These are phyloP conservation scores for Onychorhynchus coronatus DNA, from an alignment of 2,113 vertebrate genomes.

Conservation along the genomic window DNA sequence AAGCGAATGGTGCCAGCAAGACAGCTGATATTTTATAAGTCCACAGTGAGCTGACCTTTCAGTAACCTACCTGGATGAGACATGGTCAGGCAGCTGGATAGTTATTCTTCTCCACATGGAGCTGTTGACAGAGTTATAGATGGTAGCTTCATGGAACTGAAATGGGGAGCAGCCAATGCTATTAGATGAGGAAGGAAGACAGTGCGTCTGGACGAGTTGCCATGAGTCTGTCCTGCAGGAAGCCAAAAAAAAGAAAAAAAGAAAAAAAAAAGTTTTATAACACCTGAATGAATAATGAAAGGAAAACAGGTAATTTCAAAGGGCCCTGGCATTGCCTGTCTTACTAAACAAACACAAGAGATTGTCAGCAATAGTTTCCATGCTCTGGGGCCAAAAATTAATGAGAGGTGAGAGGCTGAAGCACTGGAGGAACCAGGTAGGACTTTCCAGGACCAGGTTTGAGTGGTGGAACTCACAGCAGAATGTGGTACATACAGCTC, in stretches of 20 bases:
- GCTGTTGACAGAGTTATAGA: slow-evolving; percentile 95
- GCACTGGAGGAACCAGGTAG: background rate
- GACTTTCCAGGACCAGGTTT: background rate
- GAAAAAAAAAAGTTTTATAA: background rate
- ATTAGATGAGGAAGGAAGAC: slow-evolving; percentile 93
- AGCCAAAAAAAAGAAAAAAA: background rate
- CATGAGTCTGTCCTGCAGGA: slow-evolving; percentile 87
- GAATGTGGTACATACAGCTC: background rate
- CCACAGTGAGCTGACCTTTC: background rate
- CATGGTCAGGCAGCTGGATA: slow-evolving; percentile 92
- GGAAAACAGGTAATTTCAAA: background rate
- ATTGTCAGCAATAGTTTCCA: background rate
- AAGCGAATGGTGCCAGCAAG: background rate
- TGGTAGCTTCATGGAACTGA: slow-evolving; percentile 96
- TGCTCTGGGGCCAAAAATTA: background rate
- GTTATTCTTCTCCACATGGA: slow-evolving; percentile 93
- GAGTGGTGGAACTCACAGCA: background rate
- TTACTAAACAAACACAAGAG: background rate
- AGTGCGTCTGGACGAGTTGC: slow-evolving; percentile 95
- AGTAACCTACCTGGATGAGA: slow-evolving; percentile 87
- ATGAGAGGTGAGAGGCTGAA: background rate
- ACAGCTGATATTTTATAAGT: background rate
- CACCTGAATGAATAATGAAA: background rate
- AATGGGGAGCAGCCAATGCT: slow-evolving; percentile 97
- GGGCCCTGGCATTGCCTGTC: background rate